Evolutionary conservation across 2,113 vertebrate genomes (phyloP).

Genomic region (Nibea albiflora): DNA sequence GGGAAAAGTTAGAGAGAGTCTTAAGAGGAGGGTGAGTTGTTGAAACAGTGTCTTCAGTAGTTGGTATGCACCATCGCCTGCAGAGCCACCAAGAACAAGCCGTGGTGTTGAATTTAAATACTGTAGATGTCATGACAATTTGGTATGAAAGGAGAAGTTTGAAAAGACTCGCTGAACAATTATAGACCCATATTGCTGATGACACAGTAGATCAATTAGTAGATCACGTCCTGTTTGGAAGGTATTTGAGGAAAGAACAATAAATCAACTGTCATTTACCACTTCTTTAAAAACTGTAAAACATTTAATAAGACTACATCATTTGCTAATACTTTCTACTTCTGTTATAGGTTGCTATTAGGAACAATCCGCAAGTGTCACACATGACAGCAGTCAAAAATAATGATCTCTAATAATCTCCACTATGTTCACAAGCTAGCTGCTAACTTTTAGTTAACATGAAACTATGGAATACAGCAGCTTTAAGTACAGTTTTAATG

Average conservation of each 20-base stretch:
- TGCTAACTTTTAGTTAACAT: too few relatives aligned
- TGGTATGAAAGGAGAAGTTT: background rate
- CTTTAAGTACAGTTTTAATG: too few relatives aligned
- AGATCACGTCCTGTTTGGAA: background rate
- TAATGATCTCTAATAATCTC: too few relatives aligned
- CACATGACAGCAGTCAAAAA: background rate
- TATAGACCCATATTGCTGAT: background rate
- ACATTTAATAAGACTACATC: too few relatives aligned
- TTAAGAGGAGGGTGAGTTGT: background rate
- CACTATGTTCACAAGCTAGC: too few relatives aligned
- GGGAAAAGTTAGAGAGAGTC: background rate
- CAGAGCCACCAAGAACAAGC: background rate
- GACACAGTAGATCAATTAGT: background rate
- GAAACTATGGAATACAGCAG: too few relatives aligned
- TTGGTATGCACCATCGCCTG: background rate
- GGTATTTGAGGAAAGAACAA: too few relatives aligned
- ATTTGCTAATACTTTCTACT: too few relatives aligned
- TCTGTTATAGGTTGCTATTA: background rate
- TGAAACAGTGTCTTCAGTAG: background rate
- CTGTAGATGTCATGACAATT: background rate
- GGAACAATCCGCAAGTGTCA: background rate
- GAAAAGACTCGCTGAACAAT: background rate
- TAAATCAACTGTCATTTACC: too few relatives aligned
- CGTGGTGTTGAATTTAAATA: conserved; percentile 5
- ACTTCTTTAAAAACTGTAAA: too few relatives aligned